These are phyloP conservation scores for Alaudala cheleensis DNA, from an alignment of 2,113 vertebrate genomes.

Conservation along the genomic window DNA sequence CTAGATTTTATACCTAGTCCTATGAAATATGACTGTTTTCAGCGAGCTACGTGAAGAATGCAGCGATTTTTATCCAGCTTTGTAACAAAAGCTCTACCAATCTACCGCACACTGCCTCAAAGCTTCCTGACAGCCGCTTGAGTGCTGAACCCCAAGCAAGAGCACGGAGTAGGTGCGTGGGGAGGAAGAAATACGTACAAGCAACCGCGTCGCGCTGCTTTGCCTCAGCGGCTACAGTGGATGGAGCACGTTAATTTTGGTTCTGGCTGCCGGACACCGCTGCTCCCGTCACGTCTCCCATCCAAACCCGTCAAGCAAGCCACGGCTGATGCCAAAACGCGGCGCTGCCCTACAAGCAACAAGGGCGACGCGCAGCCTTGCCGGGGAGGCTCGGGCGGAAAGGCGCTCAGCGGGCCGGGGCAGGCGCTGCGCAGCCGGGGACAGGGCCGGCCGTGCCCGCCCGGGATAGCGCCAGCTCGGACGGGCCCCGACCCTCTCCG, in stretches of 20 bases:
- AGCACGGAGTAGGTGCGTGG: background rate
- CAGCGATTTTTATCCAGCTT: background rate
- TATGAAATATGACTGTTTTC: background rate
- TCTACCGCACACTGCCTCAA: background rate
- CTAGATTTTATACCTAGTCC: background rate
- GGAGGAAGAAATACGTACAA: constrained; percentile 33
- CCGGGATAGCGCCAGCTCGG: background rate
- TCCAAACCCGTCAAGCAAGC: background rate
- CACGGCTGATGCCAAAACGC: background rate
- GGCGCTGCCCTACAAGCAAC: background rate
- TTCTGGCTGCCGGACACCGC: background rate
- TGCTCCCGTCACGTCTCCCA: background rate
- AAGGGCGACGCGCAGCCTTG: background rate
- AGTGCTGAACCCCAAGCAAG: background rate
- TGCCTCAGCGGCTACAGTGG: background rate
- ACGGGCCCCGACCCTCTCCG: background rate
- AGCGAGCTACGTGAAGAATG: fast-evolving
- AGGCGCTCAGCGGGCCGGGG: background rate
- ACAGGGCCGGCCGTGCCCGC: background rate
- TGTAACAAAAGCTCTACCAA: background rate
- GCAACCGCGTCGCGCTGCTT: constrained; percentile 1
- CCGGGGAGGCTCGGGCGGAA: background rate
- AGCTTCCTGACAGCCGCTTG: background rate
- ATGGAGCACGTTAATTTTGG: background rate
- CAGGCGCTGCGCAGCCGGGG: background rate